Base-by-base conservation (phyloP, 2,797 vertebrate genomes). In the Chiloscyllium punctatum region DNA sequence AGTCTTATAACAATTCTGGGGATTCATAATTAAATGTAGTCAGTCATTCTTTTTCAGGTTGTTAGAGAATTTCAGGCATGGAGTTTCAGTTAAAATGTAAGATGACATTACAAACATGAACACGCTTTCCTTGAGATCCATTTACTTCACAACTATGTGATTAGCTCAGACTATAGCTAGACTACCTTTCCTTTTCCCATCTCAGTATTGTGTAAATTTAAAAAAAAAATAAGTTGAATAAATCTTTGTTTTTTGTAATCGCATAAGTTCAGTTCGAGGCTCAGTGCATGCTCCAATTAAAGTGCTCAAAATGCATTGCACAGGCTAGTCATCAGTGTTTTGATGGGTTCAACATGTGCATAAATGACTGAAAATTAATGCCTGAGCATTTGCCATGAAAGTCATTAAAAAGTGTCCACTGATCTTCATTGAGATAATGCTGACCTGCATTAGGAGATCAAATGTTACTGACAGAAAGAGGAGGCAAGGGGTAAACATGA, bases 351-450 rank as follows among this genome's bases (percentile, higher is more conserved):
- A 95, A 77, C 71, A 71, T 95, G 30, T n/a, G 57, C 77, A n/a
- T 53, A 95, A 9, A 95, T 95, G 94, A 95, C 71, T 74, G 48
- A 48, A 72, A 95, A 95, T 95, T 95, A 77, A 77, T 42, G 71
- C 71, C 71, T 57, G 71, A 53, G 42, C 94, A 9, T 74, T 57
- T 48, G 94, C 42, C 30, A 53, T 96, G 97, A 97, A 97, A 95
- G 96, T 96, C 97, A 97, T 96, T 92, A 42, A 96, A 97, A 97
- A 97, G 97, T 96, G 96, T 96, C 97, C 97, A 97, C 96, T 97
- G 97, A 98, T 98, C 97, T 98, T 97, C 97, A 97, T 97, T 96
- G 96, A 96, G 96, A 53, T 97, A 97, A 97, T 97, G 97, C 96
- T 95, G 97, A 97, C 96, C 97, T 97, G 96, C 96, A 97, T 97